Percentiles rank a stretch among this genome's conserved stretches.
phyloP scores from a whole-genome alignment of 2,888 invertebrate genomes.

The Lysandra bellargus region DNA sequence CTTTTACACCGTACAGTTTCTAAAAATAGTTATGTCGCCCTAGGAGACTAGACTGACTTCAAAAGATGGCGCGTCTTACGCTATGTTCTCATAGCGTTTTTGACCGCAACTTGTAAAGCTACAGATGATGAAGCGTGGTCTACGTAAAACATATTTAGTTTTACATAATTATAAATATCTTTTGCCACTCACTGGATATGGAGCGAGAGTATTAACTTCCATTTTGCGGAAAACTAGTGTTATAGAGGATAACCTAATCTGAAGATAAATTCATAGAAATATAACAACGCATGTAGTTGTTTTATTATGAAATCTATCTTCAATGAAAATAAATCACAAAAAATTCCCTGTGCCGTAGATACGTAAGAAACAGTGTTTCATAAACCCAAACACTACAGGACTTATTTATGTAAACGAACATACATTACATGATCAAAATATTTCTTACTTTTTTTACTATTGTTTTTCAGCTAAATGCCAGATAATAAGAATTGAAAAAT shows the following conservation, averaged over 20 bases:
- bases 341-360: background rate
- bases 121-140: background rate
- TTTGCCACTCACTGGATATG: background rate
- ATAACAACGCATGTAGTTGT: no score
- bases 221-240: background rate
- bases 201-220: background rate
- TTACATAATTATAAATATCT: background rate
- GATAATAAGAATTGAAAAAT: background rate
- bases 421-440: background rate
- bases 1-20: background rate
- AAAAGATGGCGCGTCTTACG: slow-evolving; percentile 1
- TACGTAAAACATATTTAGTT: background rate
- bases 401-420: background rate
- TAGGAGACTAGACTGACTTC: background rate
- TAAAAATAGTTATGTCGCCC: background rate
- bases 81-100: slow-evolving; percentile 11
- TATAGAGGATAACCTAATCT: background rate
- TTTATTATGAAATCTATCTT: background rate
- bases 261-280: background rate
- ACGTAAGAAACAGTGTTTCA: background rate
- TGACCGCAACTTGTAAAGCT: background rate
- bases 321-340: background rate
- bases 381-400: background rate
- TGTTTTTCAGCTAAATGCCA: background rate
- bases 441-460: background rate